Evolutionary conservation across 2,797 vertebrate species (phyloP), one percentile per base, ranked within the genome.

Genomic region (Pyrocephalus nanus): DNA sequence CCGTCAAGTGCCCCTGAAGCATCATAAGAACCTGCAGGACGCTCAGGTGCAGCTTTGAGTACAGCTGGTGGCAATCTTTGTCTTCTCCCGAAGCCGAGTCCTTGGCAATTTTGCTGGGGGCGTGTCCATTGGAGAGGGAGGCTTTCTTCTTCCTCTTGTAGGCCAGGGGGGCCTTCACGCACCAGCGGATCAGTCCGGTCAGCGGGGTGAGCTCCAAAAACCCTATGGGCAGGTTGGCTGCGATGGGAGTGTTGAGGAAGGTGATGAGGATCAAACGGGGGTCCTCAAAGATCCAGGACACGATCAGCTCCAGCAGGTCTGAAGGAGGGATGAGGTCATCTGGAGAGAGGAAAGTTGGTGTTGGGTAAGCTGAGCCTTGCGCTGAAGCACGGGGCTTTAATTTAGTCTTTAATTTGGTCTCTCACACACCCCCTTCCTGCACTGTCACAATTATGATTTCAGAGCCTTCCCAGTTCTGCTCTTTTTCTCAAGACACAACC

Each of bases 241-340:
- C 98, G 16, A 99, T 98, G 2, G 99, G 99, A 4, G 98, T 98
- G 97, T 99, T 99, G 53, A 99, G 97, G 96, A 99, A 99, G 57
- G 98, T 99, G 96, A 99, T 98, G 30, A 99, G 98, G 86, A 99
- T 98, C 38, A 99, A 97, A 12, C 98, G 98, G 11, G 99, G 98
- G 96, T 99, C 99, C 38, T 99, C 99, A 20, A 98, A 98, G 93
- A 99, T 98, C 99, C 99, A 99, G 19, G 96, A 98, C 67, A 99
- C 99, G 1, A 99, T 98, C 98, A 99, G 98, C 96, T 99, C 98
- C 4, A 99, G 98, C 92, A 99, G 98, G 48, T 99, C 98, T 6
- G 98, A 95, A 17, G 99, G 99, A 45, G 99, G 99, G n/a, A 98
- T 99, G 92, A 99, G 98, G 54, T 99, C 99, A 85, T 99, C 99